Conservation (phyloP, 2,797 vertebrate species). For the Xyrichtys novacula region DNA sequence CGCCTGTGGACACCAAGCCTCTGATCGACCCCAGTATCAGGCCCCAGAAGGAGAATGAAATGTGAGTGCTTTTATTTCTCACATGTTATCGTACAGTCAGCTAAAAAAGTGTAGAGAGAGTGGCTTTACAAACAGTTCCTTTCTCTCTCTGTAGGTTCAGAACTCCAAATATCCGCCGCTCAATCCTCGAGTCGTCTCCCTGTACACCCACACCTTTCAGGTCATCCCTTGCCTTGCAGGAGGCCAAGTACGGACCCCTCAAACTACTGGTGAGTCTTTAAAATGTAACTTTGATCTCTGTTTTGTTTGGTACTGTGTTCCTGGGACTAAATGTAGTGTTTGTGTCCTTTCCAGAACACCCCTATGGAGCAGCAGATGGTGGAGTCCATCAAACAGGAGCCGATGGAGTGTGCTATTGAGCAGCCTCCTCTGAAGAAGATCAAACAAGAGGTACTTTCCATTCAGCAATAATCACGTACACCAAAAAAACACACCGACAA, state of each 20-base stretch:
- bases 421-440: conserved; percentile 96
- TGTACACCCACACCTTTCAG: conserved; percentile 96
- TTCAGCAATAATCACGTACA: not conserved
- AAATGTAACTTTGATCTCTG: not conserved
- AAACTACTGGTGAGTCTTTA: conserved; percentile 90
- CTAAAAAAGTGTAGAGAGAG: not conserved
- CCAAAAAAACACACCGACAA: conserved; percentile 1
- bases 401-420: conserved; percentile 92
- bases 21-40: conserved; percentile 85
- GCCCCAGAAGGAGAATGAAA: conserved; percentile 92
- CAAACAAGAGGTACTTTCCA: conserved; percentile 94
- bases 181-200: conserved; percentile 93
- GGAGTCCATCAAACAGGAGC: conserved; percentile 96
- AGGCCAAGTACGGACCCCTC: conserved; percentile 92
- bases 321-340: conserved; percentile 34
- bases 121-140: conserved; percentile 4
- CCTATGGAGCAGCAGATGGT: conserved; percentile 90
- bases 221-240: conserved; percentile 90
- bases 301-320: not conserved
- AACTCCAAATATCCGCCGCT: conserved; percentile 93
- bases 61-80: conserved; percentile 81
- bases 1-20: conserved; percentile 88
- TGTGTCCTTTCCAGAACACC: conserved; percentile 85
- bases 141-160: conserved; percentile 86
- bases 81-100: not conserved